Evolutionary conservation across 2,797 vertebrate genomes (phyloP).

Genomic region (Gouania willdenowi): DNA sequence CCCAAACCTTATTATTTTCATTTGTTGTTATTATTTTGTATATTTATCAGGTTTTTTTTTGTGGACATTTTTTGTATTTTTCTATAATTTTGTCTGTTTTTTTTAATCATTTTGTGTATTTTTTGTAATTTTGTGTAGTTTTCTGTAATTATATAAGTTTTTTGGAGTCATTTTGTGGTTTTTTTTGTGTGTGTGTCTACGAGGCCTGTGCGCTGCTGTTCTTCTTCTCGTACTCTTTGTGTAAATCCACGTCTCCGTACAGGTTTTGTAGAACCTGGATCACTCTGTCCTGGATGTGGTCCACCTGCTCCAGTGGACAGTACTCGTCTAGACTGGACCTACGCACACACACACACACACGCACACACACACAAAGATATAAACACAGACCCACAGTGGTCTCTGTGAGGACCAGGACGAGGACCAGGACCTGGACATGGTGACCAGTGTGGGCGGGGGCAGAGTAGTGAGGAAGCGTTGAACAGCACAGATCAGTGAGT

Average conservation of each 20-base stretch:
- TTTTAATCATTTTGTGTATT: too few species aligned
- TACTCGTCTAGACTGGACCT: conserved; percentile 97
- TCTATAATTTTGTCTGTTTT: too few species aligned
- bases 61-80: too few species aligned
- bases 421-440: conserved; percentile 91
- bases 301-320: conserved; percentile 89
- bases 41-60: too few species aligned
- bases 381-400: too few species aligned
- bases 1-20: too few species aligned
- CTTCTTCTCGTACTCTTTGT: conserved; percentile 49
- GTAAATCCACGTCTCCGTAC: conserved; percentile 76
- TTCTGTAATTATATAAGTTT: too few species aligned
- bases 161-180: too few species aligned
- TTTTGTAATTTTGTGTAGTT: too few species aligned
- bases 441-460: conserved; percentile 88
- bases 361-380: background rate
- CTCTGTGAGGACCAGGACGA: too few species aligned
- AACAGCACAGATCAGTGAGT: conserved; percentile 76
- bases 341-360: conserved; percentile 32
- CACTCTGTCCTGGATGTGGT: conserved; percentile 83
- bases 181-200: conserved; percentile 17
- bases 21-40: too few species aligned
- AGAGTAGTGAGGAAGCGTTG: conserved; percentile 72
- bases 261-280: conserved; percentile 69
- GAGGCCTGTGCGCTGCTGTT: conserved; percentile 19